Evolutionary conservation across 2,888 invertebrate species (phyloP).

Genomic region (Tholera decimalis): DNA sequence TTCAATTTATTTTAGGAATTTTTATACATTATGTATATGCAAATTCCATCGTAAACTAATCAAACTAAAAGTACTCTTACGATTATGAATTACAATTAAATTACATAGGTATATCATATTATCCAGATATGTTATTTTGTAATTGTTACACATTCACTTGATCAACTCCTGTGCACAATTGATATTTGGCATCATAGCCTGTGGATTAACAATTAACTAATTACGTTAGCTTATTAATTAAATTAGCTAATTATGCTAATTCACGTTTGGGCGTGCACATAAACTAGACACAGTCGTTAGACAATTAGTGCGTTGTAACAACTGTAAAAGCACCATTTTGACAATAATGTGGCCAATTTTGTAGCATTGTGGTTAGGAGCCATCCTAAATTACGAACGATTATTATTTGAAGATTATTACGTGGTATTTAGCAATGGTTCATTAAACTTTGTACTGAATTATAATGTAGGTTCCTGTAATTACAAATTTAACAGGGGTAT

Average conservation of each 20-base stretch:
- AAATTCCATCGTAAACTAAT: too few species aligned
- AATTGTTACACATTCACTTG: background rate
- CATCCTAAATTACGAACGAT: slow-evolving; percentile 16
- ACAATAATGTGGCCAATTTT: slow-evolving; percentile 45
- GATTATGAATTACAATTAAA: too few species aligned
- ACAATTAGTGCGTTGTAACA: slow-evolving; percentile 21
- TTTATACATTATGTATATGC: too few species aligned
- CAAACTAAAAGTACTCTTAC: too few species aligned
- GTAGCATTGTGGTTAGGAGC: slow-evolving; percentile 27
- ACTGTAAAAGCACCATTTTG: slow-evolving; percentile 28
- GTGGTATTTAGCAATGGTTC: background rate
- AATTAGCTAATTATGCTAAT: slow-evolving; percentile 55
- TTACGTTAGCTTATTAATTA: slow-evolving; percentile 56
- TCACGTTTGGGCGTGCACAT: slow-evolving; percentile 41
- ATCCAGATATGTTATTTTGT: background rate
- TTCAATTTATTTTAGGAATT: too few species aligned
- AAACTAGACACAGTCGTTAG: slow-evolving; percentile 38
- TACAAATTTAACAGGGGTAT: too few species aligned
- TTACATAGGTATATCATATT: too few species aligned
- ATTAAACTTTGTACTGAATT: background rate
- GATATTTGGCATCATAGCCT: slow-evolving; percentile 10
- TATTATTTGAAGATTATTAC: slow-evolving; percentile 27
- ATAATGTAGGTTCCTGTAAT: too few species aligned
- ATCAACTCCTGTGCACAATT: background rate
- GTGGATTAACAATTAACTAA: slow-evolving; percentile 50